Evolutionary conservation across 2,113 vertebrate genomes (phyloP), one percentile per base, ranked within the genome.

Genomic region (Eudyptes chrysolophus): DNA sequence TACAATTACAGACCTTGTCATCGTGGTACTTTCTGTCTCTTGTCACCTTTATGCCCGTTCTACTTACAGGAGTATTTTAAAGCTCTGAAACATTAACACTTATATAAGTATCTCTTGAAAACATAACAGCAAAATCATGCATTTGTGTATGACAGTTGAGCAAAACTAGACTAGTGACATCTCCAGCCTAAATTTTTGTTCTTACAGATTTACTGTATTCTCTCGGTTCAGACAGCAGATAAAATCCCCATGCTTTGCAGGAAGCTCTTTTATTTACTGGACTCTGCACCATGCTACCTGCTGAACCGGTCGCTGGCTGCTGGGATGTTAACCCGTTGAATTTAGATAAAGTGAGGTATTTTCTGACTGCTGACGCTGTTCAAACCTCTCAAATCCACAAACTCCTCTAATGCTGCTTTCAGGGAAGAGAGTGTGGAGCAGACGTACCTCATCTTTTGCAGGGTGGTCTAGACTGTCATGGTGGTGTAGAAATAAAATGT

Each of bases 371-470:
- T 81, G 54, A 22, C 21, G 9, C 62, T 48, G 36, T n/a, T 38
- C 51, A 66, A 30, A 60, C 40, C 36, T 71, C 32, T 27, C 62
- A 64, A 79, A 80, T 79, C 22, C 54, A 25, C 29, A 3, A 12
- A 11, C 54, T 61, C 12, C 24, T 78, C 40, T 26, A 58, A 55
- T 0, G 0, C 32, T 66, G 52, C 26, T 69, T 70, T 74, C 19
- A 10, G 72, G n/a, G 58, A 58, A 26, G 36, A 54, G 42, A 21
- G 15, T 4, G 11, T 49, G 11, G 30, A 93, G 66, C 92, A 97
- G 84, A 92, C 84, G 87, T 38, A 87, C 68, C 36, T 89, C 44
- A n/a, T 97, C 84, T 90, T 93, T 65, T 91, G 54, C 72, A 51
- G 61, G 70, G 86, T 91, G 94, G 68, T 95, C 92, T 87, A 46